Evolutionary conservation across 2,888 invertebrate species (phyloP).

Genomic region (Drosophila demipolita): DNA sequence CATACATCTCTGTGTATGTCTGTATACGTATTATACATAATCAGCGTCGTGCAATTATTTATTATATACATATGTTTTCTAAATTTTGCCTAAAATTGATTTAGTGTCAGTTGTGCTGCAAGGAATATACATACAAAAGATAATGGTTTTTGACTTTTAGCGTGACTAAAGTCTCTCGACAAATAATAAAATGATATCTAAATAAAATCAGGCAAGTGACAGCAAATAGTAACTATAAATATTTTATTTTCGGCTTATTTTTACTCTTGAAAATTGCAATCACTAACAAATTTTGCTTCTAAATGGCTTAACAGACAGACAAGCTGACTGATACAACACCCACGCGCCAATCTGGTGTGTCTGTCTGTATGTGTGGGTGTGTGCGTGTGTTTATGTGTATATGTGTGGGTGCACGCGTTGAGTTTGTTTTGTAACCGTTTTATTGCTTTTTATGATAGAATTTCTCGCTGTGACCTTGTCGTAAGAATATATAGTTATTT

Average conservation of each 20-base stretch:
- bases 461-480: conserved; percentile 54
- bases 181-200: not conserved
- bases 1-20: not conserved
- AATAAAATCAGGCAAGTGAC: not conserved
- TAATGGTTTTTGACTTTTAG: not conserved
- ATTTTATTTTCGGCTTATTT: not conserved
- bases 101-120: conserved; percentile 23
- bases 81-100: conserved; percentile 49
- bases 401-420: conserved; percentile 13
- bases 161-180: not conserved
- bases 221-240: not conserved
- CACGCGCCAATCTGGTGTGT: conserved; percentile 8
- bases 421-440: conserved; percentile 54
- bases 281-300: conserved; percentile 8
- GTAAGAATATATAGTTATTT: conserved; percentile 16
- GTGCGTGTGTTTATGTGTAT: not conserved
- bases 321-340: conserved; percentile 42
- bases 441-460: conserved; percentile 55
- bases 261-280: conserved; percentile 12
- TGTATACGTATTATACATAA: conserved; percentile 35
- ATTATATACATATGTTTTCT: conserved; percentile 61
- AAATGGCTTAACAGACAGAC: conserved; percentile 14
- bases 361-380: not conserved
- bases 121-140: not conserved
- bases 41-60: conserved; percentile 66